Percentiles rank a stretch among this genome's conserved stretches.
Evolutionary conservation across 2,888 invertebrate genomes (phyloP).

Genomic region (Romanomermis culicivorax): DNA sequence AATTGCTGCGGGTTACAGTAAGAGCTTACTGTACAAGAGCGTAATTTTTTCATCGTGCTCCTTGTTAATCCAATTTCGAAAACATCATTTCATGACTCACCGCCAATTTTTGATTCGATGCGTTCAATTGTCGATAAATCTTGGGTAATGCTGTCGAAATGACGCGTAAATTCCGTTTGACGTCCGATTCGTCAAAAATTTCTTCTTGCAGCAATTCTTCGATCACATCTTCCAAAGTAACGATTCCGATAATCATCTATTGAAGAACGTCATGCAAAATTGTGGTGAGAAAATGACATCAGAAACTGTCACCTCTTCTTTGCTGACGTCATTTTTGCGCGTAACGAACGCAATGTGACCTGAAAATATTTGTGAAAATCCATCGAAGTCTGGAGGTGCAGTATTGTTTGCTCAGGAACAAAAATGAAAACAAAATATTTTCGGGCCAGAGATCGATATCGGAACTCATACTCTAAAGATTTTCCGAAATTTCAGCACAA

Average conservation of each 20-base stretch:
- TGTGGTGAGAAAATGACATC: background rate
- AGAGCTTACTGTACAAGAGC: too few relatives aligned
- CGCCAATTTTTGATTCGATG: background rate
- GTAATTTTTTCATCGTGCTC: too few relatives aligned
- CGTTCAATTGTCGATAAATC: background rate
- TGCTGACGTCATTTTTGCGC: background rate
- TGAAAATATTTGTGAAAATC: too few relatives aligned
- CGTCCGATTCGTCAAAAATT: conserved; percentile 29
- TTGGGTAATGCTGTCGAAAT: background rate
- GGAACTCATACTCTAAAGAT: too few relatives aligned
- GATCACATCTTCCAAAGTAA: conserved; percentile 29
- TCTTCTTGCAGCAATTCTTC: conserved; percentile 30
- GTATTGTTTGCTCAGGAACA: too few relatives aligned
- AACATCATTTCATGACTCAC: too few relatives aligned
- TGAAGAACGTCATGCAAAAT: background rate
- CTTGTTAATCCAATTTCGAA: too few relatives aligned
- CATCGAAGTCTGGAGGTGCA: too few relatives aligned
- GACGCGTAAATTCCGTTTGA: conserved; percentile 10
- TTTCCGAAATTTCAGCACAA: too few relatives aligned
- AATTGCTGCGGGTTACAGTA: too few relatives aligned
- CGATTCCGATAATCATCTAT: conserved; percentile 12
- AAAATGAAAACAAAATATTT: background rate
- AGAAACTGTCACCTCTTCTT: background rate
- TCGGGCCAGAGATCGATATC: too few relatives aligned
- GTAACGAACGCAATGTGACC: conserved; percentile 4